phyloP scores from a whole-genome alignment of 1,140 invertebrate species.

The Drosophila erecta region DNA sequence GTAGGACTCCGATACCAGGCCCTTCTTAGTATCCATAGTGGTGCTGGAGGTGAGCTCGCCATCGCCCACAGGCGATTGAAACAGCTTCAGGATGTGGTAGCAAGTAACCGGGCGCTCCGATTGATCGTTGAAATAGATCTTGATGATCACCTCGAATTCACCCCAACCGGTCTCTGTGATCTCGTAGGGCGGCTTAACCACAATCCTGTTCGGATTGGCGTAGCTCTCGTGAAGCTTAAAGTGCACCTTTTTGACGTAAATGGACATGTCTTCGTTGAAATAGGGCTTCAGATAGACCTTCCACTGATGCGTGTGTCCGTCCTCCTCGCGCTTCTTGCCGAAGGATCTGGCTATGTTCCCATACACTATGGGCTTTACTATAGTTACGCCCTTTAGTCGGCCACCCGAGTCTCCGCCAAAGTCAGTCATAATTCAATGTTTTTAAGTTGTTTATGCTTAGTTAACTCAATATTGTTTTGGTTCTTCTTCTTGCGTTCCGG shows the following conservation, averaged over 20 bases:
- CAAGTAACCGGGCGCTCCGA: slow-evolving; percentile 98
- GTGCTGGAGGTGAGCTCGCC: slow-evolving; percentile 85
- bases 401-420: slow-evolving; percentile 93
- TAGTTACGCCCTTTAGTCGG: slow-evolving; percentile 93
- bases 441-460: slow-evolving; percentile 60
- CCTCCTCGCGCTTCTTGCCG: slow-evolving; percentile 98
- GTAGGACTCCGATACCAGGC: slow-evolving; percentile 96
- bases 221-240: slow-evolving; percentile 99
- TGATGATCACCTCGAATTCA: slow-evolving; percentile 99
- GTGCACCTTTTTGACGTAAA: slow-evolving; percentile 98
- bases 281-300: slow-evolving; percentile 99
- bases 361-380: slow-evolving; percentile 98
- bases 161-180: slow-evolving; percentile 99
- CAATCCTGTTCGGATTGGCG: slow-evolving; percentile 95
- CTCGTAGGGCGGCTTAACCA: slow-evolving; percentile 98
- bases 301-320: slow-evolving; percentile 99
- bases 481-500: slow-evolving; percentile 16
- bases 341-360: slow-evolving; percentile 98
- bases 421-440: slow-evolving; percentile 88
- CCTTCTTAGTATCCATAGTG: slow-evolving; percentile 91
- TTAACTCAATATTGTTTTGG: slow-evolving; percentile 19
- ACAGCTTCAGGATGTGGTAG: slow-evolving; percentile 98
- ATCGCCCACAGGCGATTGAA: slow-evolving; percentile 89
- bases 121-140: slow-evolving; percentile 98
- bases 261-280: slow-evolving; percentile 96